A percentile compares a stretch with the other conserved stretches of the same genome.
Evolutionary conservation across 1,140 invertebrate species (phyloP).

Genomic region (Augochlora pura): DNA sequence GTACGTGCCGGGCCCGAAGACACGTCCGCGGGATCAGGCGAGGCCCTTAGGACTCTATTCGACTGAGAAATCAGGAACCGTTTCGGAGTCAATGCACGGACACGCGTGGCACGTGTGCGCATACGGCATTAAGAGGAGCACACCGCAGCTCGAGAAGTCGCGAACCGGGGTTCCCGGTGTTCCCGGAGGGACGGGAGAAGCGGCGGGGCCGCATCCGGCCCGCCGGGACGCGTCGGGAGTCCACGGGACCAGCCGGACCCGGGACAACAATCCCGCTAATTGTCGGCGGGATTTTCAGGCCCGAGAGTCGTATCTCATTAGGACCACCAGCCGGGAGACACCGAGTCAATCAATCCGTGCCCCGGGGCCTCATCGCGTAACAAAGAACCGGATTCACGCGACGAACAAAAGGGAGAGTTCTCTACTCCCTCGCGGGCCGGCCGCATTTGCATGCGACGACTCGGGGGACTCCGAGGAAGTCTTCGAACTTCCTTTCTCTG

Average conservation of each 20-base stretch:
- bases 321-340: slow-evolving; percentile 48
- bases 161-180: background rate
- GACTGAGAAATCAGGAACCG: slow-evolving; percentile 21
- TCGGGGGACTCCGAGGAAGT: background rate
- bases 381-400: slow-evolving; percentile 60
- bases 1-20: background rate
- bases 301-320: slow-evolving; percentile 54
- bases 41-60: slow-evolving; percentile 27
- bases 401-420: slow-evolving; percentile 35
- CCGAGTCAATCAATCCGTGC: slow-evolving; percentile 53
- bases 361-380: slow-evolving; percentile 37
- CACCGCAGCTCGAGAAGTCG: background rate
- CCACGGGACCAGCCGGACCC: no score
- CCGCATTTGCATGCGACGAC: slow-evolving; percentile 39
- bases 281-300: slow-evolving; percentile 53
- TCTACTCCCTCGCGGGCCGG: slow-evolving; percentile 17
- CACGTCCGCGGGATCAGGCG: slow-evolving; percentile 14
- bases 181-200: background rate
- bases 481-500: no score
- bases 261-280: slow-evolving; percentile 52
- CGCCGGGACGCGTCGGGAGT: no score
- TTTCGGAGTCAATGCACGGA: slow-evolving; percentile 37
- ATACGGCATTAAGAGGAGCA: slow-evolving; percentile 17
- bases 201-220: slow-evolving; percentile 7
- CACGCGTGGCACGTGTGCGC: slow-evolving; percentile 36